Base-by-base conservation (phyloP, 2,113 vertebrate genomes). In the Tragelaphus buxtoni region DNA sequence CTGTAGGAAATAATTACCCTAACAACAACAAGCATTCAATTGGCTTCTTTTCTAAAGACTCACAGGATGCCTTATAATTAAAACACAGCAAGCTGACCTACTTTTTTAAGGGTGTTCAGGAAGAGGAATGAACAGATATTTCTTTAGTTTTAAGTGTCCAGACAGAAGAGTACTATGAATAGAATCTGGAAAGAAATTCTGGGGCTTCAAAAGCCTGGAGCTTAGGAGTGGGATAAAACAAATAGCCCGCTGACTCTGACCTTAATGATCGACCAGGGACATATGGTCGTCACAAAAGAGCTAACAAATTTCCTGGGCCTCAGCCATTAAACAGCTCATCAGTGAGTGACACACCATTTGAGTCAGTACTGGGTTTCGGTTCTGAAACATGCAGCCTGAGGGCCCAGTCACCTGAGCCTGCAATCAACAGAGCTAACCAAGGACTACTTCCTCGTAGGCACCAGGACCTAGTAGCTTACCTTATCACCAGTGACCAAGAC, bases 91-190 rank as follows among this genome's bases (percentile, higher is more conserved):
- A 96, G 91, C 22, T 2, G 35, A 95, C 96, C 96, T 97, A 96
- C 85, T 97, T 98, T 98, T 94, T 95, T 91, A 32, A 96, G 53
- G 85, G 58, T 87, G 32, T 91, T 94, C 94, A 95, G 77, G 95
- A 97, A 96, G 47, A 94, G 95, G 93, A 91, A 90, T 49, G 92
- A 96, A 91, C 63, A 97, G 92, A 91, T 96, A 96, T 53, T 63
- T 96, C 92, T 90, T 94, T 87, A 96, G 94, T 96, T 96, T 96
- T 94, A 87, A 94, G 39, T 76, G 87, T 95, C 97, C 96, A 96
- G 97, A 96, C 84, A 94, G 96, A 96, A 97, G 42, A 88, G 60
- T 89, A 85, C 97, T 97, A 96, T 96, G 90, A 97, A 97, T 98
- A 98, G 97, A 97, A 91, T 81, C 88, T 93, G 85, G 85, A 74